Base-by-base conservation (phyloP, 2,113 vertebrate genomes). In the Mesitornis unicolor region DNA sequence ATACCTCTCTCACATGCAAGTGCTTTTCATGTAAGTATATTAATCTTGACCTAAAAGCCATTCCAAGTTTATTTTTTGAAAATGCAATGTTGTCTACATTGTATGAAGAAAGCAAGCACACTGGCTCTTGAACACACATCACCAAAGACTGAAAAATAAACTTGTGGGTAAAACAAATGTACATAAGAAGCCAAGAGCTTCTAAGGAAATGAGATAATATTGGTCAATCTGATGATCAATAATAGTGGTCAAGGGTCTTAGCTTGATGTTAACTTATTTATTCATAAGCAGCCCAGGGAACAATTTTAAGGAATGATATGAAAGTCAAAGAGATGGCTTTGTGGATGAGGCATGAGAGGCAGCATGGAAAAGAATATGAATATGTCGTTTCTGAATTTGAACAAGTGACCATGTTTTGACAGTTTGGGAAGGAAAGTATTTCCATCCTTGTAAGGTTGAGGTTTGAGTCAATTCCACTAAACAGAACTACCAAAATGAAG, bases 381-480 rank as follows among this genome's bases (percentile, higher is more conserved):
- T 53, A 25, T 20, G 5, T 12, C 68, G 40, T 76, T 91, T 92
- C 73, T 95, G 48, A 71, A 68, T 36, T 33, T 79, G 42, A 87
- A 83, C 19, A 75, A 96, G 64, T 48, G 33, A 64, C 74, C 48
- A 20, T 89, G 75, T 89, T 88, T 94, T 93, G 83, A 75, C 82
- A 92, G 31, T 25, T 57, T 89, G 43, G 51, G 48, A 83, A 79
- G 45, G 48, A 87, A 93, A 83, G 12, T 64, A 91, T 86, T 95
- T 95, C 31, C 6, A 3, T 84, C 68, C n/a, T 88, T 75, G 3
- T 78, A 70, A 92, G 56, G 24, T 8, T 90, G 83, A 84, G 64
- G 68, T 73, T 93, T 85, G 45, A 93, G 8, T 80, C 70, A 89
- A 33, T 77, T 87, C 90, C 88, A 75, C 78, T 90, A 92, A 87